phyloP scores from a whole-genome alignment of 1,140 invertebrate species.

The Drosophila trapezifrons region DNA sequence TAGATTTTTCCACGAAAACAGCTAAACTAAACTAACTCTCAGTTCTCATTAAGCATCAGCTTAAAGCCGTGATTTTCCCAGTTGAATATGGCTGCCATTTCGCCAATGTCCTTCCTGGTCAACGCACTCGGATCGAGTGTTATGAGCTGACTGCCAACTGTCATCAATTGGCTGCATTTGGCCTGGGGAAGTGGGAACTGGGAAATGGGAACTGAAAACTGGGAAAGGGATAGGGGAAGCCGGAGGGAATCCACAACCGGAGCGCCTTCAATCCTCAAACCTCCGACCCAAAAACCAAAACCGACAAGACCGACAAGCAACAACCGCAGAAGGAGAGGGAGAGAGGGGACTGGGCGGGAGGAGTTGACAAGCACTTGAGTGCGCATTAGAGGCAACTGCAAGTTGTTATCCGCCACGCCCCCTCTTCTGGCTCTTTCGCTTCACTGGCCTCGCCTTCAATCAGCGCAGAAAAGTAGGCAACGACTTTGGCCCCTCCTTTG shows the following conservation, averaged over 20 bases:
- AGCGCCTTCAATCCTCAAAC: too few relatives aligned
- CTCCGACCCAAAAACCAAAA: conserved; percentile 27
- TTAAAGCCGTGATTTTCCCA: conserved; percentile 12
- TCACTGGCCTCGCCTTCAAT: conserved; percentile 51
- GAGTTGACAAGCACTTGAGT: conserved; percentile 77
- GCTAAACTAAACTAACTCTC: too few relatives aligned
- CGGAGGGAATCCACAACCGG: too few relatives aligned
- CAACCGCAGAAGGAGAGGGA: conserved; percentile 6
- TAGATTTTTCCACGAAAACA: too few relatives aligned
- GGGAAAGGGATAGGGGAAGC: too few relatives aligned
- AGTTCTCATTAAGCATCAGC: background rate
- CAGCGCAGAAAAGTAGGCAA: conserved; percentile 41
- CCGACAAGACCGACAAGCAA: conserved; percentile 29
- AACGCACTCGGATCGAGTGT: conserved; percentile 26
- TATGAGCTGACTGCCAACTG: conserved; percentile 45
- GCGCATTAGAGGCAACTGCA: conserved; percentile 66
- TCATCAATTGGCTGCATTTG: conserved; percentile 77
- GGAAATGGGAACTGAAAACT: too few relatives aligned
- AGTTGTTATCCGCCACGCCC: conserved; percentile 40
- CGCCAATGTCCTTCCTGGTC: conserved; percentile 3
- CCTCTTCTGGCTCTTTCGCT: conserved; percentile 1
- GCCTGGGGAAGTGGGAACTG: background rate
- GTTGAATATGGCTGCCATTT: background rate
- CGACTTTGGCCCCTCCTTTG: conserved; percentile 1
- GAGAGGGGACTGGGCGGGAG: too few relatives aligned